Evolutionary conservation across 2,113 vertebrate species (phyloP).

Genomic region (Fulmarus glacialis): DNA sequence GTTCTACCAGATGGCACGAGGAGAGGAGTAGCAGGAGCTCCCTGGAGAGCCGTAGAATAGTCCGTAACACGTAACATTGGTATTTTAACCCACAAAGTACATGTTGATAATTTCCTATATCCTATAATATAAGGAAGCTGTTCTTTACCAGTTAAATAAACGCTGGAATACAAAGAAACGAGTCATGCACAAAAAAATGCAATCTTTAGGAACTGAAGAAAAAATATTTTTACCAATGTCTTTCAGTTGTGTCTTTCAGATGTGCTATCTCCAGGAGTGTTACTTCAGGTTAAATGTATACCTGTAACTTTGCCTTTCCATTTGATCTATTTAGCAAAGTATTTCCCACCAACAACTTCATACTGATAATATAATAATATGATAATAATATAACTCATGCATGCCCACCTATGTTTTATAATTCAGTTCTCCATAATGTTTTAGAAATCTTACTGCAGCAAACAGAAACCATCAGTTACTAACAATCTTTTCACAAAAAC

Average conservation of each 20-base stretch:
- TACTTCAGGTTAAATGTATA: neutral
- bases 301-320: neutral
- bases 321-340: neutral
- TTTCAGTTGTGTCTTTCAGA: neutral
- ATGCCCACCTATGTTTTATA: neutral
- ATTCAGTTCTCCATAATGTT: neutral
- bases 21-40: neutral
- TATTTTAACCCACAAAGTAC: neutral
- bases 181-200: neutral
- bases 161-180: neutral
- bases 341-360: neutral
- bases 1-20: neutral
- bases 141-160: neutral
- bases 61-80: rapidly evolving
- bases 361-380: neutral
- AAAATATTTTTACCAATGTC: neutral
- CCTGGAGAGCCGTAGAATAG: neutral
- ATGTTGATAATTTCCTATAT: neutral
- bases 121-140: neutral
- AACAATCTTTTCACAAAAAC: neutral
- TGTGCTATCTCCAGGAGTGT: neutral
- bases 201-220: neutral
- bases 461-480: neutral
- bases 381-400: neutral
- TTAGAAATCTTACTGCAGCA: neutral